A percentile compares a stretch with the other conserved stretches of the same genome.
Conservation (phyloP, 2,888 invertebrate species). For the Drosophila mulleri region DNA sequence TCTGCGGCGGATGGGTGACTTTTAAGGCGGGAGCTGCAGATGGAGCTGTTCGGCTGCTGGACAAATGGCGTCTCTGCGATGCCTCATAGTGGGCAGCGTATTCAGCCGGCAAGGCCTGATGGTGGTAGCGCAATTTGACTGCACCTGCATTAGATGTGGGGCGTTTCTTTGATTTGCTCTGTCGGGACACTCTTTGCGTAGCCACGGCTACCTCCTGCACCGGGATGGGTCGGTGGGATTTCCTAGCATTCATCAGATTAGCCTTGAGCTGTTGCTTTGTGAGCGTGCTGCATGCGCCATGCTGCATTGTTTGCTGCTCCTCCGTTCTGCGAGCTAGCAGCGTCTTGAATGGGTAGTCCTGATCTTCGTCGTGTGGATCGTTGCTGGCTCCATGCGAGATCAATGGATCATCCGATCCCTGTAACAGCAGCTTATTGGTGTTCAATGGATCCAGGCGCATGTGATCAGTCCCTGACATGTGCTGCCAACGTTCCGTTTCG, state of each 20-base stretch:
- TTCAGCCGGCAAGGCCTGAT: slow-evolving; percentile 91
- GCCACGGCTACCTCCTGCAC: slow-evolving; percentile 23
- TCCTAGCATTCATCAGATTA: slow-evolving; percentile 74
- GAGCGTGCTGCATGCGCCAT: slow-evolving; percentile 74
- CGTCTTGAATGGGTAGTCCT: slow-evolving; percentile 81
- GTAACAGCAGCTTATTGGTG: slow-evolving; percentile 78
- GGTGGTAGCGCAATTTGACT: slow-evolving; percentile 92
- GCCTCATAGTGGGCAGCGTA: slow-evolving; percentile 93
- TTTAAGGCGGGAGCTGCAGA: slow-evolving; percentile 82
- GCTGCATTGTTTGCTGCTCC: slow-evolving; percentile 36
- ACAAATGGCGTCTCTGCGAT: slow-evolving; percentile 86
- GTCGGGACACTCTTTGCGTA: slow-evolving; percentile 31
- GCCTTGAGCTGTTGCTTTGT: slow-evolving; percentile 83
- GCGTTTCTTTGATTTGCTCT: slow-evolving; percentile 54
- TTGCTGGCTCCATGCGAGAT: slow-evolving; percentile 84
- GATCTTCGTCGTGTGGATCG: slow-evolving; percentile 82
- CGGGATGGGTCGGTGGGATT: slow-evolving; percentile 27
- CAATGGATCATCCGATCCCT: slow-evolving; percentile 85
- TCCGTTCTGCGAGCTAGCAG: slow-evolving; percentile 52
- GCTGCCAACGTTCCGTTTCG: slow-evolving; percentile 54
- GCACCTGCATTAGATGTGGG: slow-evolving; percentile 84
- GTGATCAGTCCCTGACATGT: slow-evolving; percentile 46
- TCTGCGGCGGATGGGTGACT: slow-evolving; percentile 74
- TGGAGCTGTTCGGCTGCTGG: slow-evolving; percentile 53
- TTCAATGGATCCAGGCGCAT: slow-evolving; percentile 52